These are phyloP conservation scores for Sardinella longiceps DNA, from an alignment of 2,797 vertebrate species.

Conservation along the genomic window DNA sequence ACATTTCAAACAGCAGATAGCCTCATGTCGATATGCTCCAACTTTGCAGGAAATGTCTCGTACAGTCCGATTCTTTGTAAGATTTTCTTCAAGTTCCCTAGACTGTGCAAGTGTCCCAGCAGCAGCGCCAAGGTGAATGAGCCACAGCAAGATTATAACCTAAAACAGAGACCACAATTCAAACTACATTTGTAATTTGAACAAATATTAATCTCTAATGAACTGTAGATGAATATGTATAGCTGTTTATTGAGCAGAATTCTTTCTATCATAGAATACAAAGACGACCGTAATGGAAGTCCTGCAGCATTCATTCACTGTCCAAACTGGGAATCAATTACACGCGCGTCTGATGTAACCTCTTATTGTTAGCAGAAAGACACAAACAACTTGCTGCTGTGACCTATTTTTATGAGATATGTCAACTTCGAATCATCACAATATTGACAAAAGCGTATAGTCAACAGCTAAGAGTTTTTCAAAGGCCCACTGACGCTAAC, in stretches of 20 bases:
- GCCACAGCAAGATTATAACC: slow-evolving; percentile 43
- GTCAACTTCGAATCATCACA: neutral
- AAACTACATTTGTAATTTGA: neutral
- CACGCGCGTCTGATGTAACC: neutral
- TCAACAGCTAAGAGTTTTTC: neutral
- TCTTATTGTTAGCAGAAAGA: too few species aligned
- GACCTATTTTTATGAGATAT: neutral
- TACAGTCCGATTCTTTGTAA: neutral
- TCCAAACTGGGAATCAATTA: neutral
- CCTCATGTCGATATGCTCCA: slow-evolving; percentile 41
- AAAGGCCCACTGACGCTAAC: neutral
- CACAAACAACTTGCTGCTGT: neutral
- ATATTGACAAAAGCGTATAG: neutral
- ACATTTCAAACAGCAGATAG: slow-evolving; percentile 73
- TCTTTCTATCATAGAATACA: too few species aligned
- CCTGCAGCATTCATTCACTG: neutral
- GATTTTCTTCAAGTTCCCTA: slow-evolving; percentile 3
- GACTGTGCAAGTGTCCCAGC: neutral
- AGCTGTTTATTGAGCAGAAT: too few species aligned
- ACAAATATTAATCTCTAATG: neutral
- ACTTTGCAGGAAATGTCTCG: slow-evolving; percentile 50
- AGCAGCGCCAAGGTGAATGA: neutral
- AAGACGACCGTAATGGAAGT: neutral
- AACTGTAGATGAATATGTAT: neutral
- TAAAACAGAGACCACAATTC: slow-evolving; percentile 37